These are phyloP conservation scores for Tichodroma muraria DNA, from an alignment of 2,113 vertebrate species.

Conservation along the genomic window DNA sequence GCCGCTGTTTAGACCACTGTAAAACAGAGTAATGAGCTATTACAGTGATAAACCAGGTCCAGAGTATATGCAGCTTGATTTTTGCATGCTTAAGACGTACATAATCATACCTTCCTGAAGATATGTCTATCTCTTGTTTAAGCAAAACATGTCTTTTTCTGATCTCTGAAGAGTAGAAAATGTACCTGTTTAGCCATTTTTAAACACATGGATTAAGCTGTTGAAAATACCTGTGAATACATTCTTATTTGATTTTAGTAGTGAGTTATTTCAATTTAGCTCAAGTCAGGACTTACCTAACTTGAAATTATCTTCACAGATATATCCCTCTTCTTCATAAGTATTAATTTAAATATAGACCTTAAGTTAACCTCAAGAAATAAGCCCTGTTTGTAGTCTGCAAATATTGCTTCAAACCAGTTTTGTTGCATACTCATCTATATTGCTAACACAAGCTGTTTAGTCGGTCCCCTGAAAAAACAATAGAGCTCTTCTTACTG, in stretches of 20 bases:
- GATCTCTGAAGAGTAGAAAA: neutral
- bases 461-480: neutral
- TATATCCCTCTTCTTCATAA: neutral
- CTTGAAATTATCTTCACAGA: neutral
- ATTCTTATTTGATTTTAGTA: neutral
- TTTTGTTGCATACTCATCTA: neutral
- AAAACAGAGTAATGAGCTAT: neutral
- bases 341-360: neutral
- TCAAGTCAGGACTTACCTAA: neutral
- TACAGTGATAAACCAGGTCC: neutral
- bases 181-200: neutral
- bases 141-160: neutral
- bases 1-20: neutral
- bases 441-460: neutral
- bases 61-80: neutral
- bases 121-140: neutral
- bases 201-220: neutral
- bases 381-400: neutral
- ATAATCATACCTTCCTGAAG: neutral
- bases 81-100: neutral
- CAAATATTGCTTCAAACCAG: neutral
- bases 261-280: neutral
- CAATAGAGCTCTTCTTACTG: neutral
- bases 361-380: neutral
- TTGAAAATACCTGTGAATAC: neutral